Base-by-base conservation (phyloP, 2,797 vertebrate genomes). In the Mallotus villosus region DNA sequence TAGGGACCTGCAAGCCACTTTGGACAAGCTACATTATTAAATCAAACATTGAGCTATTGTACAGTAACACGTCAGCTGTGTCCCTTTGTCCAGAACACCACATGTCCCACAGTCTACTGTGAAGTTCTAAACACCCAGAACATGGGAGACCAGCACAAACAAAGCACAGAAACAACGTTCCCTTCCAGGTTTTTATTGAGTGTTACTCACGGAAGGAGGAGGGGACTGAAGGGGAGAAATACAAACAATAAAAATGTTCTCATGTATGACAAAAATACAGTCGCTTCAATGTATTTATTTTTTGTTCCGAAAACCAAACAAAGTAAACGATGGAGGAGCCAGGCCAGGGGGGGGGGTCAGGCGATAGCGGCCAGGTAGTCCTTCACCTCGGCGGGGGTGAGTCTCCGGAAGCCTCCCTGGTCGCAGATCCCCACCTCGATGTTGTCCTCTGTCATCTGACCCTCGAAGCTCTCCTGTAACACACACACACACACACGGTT, bases 391-490 rank as follows among this genome's bases (percentile, higher is more conserved):
- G 95, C 90, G 49, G 95, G 92, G 74, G 94, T 94, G 0, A 96
- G 94, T 76, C 95, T 92, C 81, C 94, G 89, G 85, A 96, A 96
- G 70, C 95, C 95, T 7, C 92, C 90, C 81, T 96, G 95, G 9
- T 96, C 95, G 81, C 95, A 96, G 88, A 96, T 95, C 74, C 95
- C 95, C 78, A 96, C 94, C 85, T 96, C 95, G 69, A 96, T 96
- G 77, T 96, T 96, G 78, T 95, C 95, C 89, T 96, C 95, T 63
- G 94, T 95, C 95, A 96, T 96, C n/a, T 96, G 95, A 67, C 95
- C 95, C 91, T 96, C 95, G 87, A 96, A 96, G 81, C 95, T 96
- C 88, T 96, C 95, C 95, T 96, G 57, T 81, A 17, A 61, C 32
- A 59, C n/a, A 68, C 22, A 59, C n/a, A 68, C 22, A 59, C 4